These are phyloP conservation scores for Cryptocheilus praepositus DNA, from an alignment of 2,888 invertebrate genomes.

Conservation along the genomic window DNA sequence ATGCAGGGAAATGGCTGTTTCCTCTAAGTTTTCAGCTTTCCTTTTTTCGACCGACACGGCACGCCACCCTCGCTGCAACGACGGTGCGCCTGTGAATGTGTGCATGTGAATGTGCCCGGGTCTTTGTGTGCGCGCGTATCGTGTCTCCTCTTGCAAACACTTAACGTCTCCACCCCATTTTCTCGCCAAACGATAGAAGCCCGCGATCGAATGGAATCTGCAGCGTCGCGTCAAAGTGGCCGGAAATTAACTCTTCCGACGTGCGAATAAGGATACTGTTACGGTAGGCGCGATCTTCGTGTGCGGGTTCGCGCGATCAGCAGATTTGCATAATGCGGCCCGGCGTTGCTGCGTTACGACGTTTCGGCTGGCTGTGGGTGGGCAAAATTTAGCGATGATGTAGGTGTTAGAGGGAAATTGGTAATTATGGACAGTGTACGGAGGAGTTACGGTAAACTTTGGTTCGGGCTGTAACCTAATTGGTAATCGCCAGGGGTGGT, in stretches of 20 bases:
- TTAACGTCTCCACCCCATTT: neutral
- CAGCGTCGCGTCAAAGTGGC: neutral
- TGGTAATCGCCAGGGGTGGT: no score
- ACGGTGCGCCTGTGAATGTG: no score
- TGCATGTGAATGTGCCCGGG: neutral
- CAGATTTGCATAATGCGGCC: neutral
- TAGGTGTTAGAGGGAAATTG: no score
- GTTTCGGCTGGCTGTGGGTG: no score
- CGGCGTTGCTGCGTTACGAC: no score
- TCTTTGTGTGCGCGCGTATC: conserved; percentile 16
- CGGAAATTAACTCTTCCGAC: conserved; percentile 12
- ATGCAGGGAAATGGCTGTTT: conserved; percentile 63
- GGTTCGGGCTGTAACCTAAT: no score
- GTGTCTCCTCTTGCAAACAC: conserved; percentile 5
- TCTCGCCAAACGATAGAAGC: conserved; percentile 1
- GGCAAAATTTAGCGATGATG: no score
- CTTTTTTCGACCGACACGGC: conserved; percentile 17
- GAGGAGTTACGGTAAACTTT: no score
- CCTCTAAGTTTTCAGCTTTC: conserved; percentile 57
- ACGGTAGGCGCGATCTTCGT: neutral
- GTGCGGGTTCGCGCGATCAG: neutral
- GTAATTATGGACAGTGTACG: no score
- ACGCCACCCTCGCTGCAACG: no score
- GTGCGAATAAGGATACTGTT: neutral
- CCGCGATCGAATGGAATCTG: conserved; percentile 18